phyloP scores from a whole-genome alignment of 2,888 invertebrate species.

The Oxyscelio sp. region DNA sequence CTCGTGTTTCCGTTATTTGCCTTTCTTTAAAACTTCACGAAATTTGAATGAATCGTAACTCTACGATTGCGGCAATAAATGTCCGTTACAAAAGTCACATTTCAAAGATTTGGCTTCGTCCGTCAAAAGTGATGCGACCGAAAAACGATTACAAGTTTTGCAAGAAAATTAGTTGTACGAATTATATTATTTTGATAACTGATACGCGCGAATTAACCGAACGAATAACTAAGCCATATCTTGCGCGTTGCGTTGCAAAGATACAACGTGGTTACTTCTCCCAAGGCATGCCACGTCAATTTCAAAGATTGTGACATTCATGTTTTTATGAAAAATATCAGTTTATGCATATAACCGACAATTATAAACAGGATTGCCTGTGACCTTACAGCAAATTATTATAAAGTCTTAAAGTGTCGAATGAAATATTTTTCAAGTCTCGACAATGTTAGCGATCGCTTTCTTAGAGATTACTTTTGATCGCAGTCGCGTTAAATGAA shows the following conservation, averaged over 20 bases:
- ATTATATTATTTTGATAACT: conserved; percentile 40
- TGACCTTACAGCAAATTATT: conserved; percentile 37
- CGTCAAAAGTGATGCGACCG: neutral
- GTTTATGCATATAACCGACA: conserved; percentile 51
- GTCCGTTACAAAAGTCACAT: neutral
- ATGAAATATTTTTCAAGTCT: conserved; percentile 37
- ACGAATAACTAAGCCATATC: conserved; percentile 41
- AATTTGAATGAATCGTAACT: neutral
- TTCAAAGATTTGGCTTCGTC: neutral
- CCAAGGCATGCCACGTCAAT: conserved; percentile 70
- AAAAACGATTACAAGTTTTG: conserved; percentile 6
- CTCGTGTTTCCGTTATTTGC: neutral
- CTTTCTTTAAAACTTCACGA: neutral
- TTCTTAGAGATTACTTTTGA: conserved; percentile 55
- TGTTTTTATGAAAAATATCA: conserved; percentile 61
- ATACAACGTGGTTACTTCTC: conserved; percentile 48
- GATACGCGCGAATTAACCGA: conserved; percentile 32
- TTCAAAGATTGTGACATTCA: conserved; percentile 69
- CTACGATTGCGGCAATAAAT: neutral
- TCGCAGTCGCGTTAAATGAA: conserved; percentile 38
- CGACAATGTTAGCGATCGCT: conserved; percentile 29
- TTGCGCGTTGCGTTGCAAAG: conserved; percentile 27
- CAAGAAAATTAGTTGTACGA: conserved; percentile 29
- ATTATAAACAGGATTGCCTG: conserved; percentile 50
- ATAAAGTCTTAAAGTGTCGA: conserved; percentile 13